Base-by-base conservation (phyloP, 2,797 vertebrate genomes). In the Luscinia luscinia region DNA sequence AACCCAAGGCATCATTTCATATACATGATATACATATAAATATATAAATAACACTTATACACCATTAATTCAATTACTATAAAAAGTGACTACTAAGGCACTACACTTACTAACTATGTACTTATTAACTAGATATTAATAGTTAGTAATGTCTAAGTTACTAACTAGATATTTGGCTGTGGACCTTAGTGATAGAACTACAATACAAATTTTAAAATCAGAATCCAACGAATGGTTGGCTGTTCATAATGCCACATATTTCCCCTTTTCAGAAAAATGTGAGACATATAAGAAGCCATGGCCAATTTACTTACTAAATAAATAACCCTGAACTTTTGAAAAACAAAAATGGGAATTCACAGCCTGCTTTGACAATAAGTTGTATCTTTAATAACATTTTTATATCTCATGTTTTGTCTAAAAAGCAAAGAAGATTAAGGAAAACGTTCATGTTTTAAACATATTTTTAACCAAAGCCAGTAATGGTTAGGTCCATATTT, bases 391-490 rank as follows among this genome's bases (percentile, higher is more conserved):
- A 0, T 40, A 58, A 57, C 49, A 43, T 49, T 89, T 84, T 58
- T 4, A 73, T 83, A 76, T 32, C 3, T 46, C 9, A 24, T n/a
- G 2, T 30, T 93, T 80, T 80, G 7, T 11, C 49, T n/a, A 66
- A 79, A 84, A 84, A 41, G 4, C 12, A 21, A 64, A 73, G 19
- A 38, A 75, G 8, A 54, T 36, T 32, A 64, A 73, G 16, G 34
- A 84, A 66, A 66, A 69, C 5, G 2, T 49, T 80, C 2, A 45
- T 41, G 34, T 57, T 34, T 27, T 57, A 76, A 67, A 36, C 7
- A 18, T 0, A 0, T 24, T 41, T 64, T 70, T 57, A 63, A 79
- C 20, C 51, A 21, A 66, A 69, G 30, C 4, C 9, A 19, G 12
- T 20, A 67, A 38, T 19, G 4, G 2, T 59, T 58, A 59, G 19